Base-by-base conservation (phyloP, 2,888 invertebrate genomes). In the Tetranychus truncatus region DNA sequence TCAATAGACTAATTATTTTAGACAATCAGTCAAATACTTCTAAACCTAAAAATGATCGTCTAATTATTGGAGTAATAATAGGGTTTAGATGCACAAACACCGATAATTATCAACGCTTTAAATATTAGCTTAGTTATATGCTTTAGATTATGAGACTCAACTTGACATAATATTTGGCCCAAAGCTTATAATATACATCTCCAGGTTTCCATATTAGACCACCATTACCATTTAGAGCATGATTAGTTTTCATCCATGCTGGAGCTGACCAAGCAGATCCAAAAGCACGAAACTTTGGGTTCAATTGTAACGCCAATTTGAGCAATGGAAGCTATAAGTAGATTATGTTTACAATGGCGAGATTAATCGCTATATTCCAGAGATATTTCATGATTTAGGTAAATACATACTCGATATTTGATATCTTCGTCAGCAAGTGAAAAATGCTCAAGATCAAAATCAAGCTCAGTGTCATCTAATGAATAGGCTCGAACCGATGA, bases 401-500 rank as follows among this genome's bases (percentile, higher is more conserved):
- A 5, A 34, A 5, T 34, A 34, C 34, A 34, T 34, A 74, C 73
- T 46, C 72, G 75, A 34, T 75, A 76, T 20, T 77, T 15, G 3
- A 72, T 15, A 71, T 77, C 77, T 73, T 77, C 76, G 7, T 34
- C n/a, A n/a, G 73, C 15, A 11, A 78, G 45, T 20, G 65, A 34
- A 21, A 76, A 77, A 66, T 76, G 18, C 1, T 24, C 24, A 21
- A 77, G 69, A 24, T 77, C 72, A 74, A 71, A 46, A 74, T 78
- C 77, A 69, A 75, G 45, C 78, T 79, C 80, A 88, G 88, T 85
- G 79, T 88, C 86, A 80, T 89, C 89, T 81, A 92, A 92, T 0
- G 92, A 88, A 85, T 95, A 95, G 0, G 87, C 85, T 73, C 86
- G 87, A 0, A 88, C 87, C 0, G 94, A 94, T 82, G 94, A 94